These are phyloP conservation scores for Saturnia japonica DNA, from an alignment of 2,888 invertebrate genomes.

Conservation along the genomic window DNA sequence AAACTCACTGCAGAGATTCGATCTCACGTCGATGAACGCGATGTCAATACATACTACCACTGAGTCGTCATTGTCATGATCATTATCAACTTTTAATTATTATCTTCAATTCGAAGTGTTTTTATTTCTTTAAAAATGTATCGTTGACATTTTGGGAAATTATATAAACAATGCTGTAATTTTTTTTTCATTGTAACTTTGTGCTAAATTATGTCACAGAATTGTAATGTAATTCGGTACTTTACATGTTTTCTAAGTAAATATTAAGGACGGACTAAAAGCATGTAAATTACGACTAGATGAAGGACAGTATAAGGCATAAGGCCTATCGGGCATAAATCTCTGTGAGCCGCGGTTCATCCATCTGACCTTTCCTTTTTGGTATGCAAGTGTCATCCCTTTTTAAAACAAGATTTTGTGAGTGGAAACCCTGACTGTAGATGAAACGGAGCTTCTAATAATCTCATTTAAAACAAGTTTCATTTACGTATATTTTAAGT, in stretches of 20 bases:
- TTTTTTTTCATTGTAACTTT: too few relatives aligned
- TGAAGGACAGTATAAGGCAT: too few relatives aligned
- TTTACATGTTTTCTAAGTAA: neutral
- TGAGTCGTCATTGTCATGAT: too few relatives aligned
- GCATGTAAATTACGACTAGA: slow-evolving; percentile 1
- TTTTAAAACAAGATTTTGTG: neutral
- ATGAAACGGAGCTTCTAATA: neutral
- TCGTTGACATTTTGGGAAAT: too few relatives aligned
- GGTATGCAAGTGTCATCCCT: neutral
- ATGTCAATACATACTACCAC: too few relatives aligned
- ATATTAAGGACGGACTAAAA: neutral
- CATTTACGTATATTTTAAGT: neutral
- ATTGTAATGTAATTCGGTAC: neutral
- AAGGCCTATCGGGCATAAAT: neutral
- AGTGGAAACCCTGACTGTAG: neutral
- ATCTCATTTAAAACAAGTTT: neutral
- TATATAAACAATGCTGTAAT: too few relatives aligned
- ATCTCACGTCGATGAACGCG: too few relatives aligned
- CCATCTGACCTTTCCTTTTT: slow-evolving; percentile 13
- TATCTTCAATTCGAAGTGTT: too few relatives aligned
- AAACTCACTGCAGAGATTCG: too few relatives aligned
- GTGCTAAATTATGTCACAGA: neutral
- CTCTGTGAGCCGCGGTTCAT: neutral
- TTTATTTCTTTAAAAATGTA: too few relatives aligned
- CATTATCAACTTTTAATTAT: too few relatives aligned